These are phyloP conservation scores for Drosophila paucipuncta DNA, from an alignment of 2,888 invertebrate species.

Conservation along the genomic window DNA sequence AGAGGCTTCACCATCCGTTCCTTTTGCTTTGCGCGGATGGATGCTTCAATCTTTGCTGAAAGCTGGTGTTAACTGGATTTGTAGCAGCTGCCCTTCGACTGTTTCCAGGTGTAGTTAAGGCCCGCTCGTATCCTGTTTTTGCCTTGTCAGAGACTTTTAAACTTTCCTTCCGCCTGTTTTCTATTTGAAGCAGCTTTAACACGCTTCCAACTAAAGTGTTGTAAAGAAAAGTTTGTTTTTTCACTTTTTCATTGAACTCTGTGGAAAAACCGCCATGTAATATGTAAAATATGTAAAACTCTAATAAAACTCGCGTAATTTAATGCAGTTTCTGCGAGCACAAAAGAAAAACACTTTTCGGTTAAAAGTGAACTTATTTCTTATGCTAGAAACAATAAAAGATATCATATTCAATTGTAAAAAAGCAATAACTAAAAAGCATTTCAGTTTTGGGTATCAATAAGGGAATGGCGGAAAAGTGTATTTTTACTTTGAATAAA, in stretches of 20 bases:
- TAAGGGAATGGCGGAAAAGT: not conserved
- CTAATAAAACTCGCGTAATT: constrained; percentile 30
- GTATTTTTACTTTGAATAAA: not conserved
- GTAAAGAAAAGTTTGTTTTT: not conserved
- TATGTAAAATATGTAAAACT: not conserved
- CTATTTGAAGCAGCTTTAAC: constrained; percentile 34
- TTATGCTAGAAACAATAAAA: not conserved
- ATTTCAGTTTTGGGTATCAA: not conserved
- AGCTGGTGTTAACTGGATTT: constrained; percentile 20
- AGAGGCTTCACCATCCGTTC: constrained; percentile 46
- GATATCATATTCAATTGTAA: not conserved
- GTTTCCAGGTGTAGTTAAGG: constrained; percentile 24
- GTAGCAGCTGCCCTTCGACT: too few relatives aligned
- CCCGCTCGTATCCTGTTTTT: constrained; percentile 37
- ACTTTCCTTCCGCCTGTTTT: constrained; percentile 24
- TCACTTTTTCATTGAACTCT: not conserved
- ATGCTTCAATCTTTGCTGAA: constrained; percentile 21
- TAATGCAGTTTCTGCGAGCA: not conserved
- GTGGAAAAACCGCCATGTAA: not conserved
- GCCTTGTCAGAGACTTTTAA: constrained; percentile 10
- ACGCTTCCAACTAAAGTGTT: constrained; percentile 36
- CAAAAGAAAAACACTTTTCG: not conserved
- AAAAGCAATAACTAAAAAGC: not conserved
- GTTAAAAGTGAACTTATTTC: not conserved
- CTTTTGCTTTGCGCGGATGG: constrained; percentile 7